Conservation (phyloP, 2,888 invertebrate species). For the Netelia melanura region DNA sequence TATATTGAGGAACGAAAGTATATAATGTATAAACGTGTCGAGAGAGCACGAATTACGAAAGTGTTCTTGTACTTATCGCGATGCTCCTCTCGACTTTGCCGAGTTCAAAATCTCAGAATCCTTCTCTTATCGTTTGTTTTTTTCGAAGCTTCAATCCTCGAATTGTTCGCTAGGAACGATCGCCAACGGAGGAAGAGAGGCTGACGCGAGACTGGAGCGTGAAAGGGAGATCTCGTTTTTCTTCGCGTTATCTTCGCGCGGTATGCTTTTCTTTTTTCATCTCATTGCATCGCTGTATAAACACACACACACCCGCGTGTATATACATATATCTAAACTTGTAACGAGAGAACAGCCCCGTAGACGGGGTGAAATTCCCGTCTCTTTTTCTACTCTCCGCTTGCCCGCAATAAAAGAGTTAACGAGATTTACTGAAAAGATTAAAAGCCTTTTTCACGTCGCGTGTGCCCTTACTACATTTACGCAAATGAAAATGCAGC, state of each 20-base stretch:
- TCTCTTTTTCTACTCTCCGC: constrained; percentile 21
- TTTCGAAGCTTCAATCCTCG: constrained; percentile 28
- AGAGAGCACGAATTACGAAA: constrained; percentile 6
- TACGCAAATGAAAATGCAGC: constrained; percentile 53
- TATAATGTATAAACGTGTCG: constrained; percentile 15
- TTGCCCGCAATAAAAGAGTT: constrained; percentile 53
- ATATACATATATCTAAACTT: constrained; percentile 10
- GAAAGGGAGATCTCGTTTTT: constrained; percentile 37
- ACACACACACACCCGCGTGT: background rate
- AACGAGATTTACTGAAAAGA: constrained; percentile 62
- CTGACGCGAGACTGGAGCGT: background rate
- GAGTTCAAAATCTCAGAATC: constrained; percentile 29
- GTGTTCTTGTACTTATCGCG: constrained; percentile 5
- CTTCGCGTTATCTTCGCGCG: constrained; percentile 23
- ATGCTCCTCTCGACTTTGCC: constrained; percentile 9
- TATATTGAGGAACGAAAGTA: background rate
- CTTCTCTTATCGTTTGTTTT: constrained; percentile 32
- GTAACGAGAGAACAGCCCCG: constrained; percentile 13
- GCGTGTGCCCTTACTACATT: constrained; percentile 37
- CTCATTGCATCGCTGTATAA: constrained; percentile 30
- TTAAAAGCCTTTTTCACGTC: constrained; percentile 62
- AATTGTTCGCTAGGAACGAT: constrained; percentile 23
- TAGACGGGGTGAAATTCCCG: constrained; percentile 21
- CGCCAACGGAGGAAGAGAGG: background rate
- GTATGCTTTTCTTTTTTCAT: constrained; percentile 40